These are phyloP conservation scores for Xenopus tropicalis DNA, from an alignment of 2,113 vertebrate genomes.

Conservation along the genomic window UCB_Xtro_10.0 CM004446.2:130545501-130546000, in stretches of 20 bases:
- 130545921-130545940: no score
- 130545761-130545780: constrained; percentile 8
- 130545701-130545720: not conserved
- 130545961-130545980: no score
- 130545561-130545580: constrained; percentile 11
- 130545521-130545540: not conserved
- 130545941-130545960: no score
- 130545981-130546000: no score
- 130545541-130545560: constrained; percentile 5
- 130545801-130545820: not conserved
- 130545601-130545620: constrained; percentile 11
- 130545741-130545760: constrained; percentile 15
- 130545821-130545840: not conserved
- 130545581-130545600: constrained; percentile 8
- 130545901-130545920: no score
- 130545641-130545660: constrained; percentile 26
- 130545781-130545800: not conserved
- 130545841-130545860: no score
- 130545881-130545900: not conserved
- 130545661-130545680: constrained; percentile 21
- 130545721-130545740: constrained; percentile 12
- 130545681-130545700: not conserved
- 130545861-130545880: no score
- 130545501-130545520: not conserved
- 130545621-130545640: constrained; percentile 12